Percentiles rank a stretch among this genome's conserved stretches.
Evolutionary conservation across 2,113 vertebrate species (phyloP).

Genomic region (Oxyruncus cristatus): DNA sequence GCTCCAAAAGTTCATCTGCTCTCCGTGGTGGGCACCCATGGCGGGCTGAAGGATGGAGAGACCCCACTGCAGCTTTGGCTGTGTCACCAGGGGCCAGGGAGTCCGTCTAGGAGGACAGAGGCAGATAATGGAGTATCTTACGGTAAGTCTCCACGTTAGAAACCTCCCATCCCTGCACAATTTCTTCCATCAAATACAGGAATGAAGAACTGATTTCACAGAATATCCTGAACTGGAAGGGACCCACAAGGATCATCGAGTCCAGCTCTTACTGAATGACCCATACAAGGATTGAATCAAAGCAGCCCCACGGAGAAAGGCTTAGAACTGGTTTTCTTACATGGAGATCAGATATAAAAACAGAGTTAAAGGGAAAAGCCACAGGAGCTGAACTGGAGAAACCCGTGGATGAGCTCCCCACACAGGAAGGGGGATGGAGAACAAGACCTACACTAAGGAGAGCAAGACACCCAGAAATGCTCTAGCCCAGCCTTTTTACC

Average conservation of each 20-base stretch:
- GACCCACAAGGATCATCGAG: background rate
- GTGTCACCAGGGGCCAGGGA: background rate
- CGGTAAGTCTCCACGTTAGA: background rate
- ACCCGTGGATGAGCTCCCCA: background rate
- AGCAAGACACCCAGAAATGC: fast-evolving
- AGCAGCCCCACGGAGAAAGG: background rate
- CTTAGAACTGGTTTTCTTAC: background rate
- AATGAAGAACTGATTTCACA: background rate
- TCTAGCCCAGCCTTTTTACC: background rate
- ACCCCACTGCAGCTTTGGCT: background rate
- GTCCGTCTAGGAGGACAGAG: background rate
- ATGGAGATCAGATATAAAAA: background rate
- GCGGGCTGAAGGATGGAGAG: fast-evolving
- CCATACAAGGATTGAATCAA: background rate
- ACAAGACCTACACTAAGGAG: background rate
- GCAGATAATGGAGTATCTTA: fast-evolving
- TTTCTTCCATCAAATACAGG: background rate
- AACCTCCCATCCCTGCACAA: too few relatives aligned
- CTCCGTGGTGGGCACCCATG: fast-evolving
- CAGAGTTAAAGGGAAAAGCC: background rate
- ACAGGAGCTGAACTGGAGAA: background rate
- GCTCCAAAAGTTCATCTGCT: background rate
- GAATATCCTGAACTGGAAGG: background rate
- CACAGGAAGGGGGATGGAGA: background rate
- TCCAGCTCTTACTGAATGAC: background rate